Evolutionary conservation across 2,888 invertebrate species (phyloP).

Genomic region (Nasonovia ribisnigri): DNA sequence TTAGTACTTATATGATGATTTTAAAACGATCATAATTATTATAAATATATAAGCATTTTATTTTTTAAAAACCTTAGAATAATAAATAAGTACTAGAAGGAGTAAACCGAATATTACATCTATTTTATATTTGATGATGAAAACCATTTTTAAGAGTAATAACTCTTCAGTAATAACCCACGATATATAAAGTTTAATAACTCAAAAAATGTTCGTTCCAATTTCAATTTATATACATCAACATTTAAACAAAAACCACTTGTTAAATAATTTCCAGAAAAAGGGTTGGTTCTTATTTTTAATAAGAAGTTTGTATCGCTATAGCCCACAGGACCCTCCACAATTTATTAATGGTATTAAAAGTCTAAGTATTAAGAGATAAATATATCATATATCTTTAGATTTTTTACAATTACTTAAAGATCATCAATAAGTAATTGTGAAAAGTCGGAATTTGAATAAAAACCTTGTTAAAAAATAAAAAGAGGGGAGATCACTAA

Average conservation of each 20-base stretch:
- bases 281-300: neutral
- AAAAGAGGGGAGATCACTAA: neutral
- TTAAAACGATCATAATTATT: neutral
- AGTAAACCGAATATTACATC: neutral
- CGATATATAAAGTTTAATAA: neutral
- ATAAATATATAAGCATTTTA: neutral
- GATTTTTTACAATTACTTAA: too few species aligned
- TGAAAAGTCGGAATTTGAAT: neutral
- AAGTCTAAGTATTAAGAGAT: neutral
- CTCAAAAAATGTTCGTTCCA: neutral
- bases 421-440: too few species aligned
- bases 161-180: neutral
- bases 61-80: neutral
- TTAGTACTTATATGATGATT: neutral
- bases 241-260: neutral
- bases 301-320: neutral
- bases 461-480: neutral
- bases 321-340: neutral
- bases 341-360: neutral
- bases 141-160: neutral
- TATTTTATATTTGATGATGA: neutral
- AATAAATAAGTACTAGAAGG: neutral
- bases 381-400: too few species aligned
- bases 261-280: neutral
- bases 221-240: neutral